Base-by-base conservation (phyloP, 2,797 vertebrate genomes). In the Anabacerthia variegaticeps region DNA sequence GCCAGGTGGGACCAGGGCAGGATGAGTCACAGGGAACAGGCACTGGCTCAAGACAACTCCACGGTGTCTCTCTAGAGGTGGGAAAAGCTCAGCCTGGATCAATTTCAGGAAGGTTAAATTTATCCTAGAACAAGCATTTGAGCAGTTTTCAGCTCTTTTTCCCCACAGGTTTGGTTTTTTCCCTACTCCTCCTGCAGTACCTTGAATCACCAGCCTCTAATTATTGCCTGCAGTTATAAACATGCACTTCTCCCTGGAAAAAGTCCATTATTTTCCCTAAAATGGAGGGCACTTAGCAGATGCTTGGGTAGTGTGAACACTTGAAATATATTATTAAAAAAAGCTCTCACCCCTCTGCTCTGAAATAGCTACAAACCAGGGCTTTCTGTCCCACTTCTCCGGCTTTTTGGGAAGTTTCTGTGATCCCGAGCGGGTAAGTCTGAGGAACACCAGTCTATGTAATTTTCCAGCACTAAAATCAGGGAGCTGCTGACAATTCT, bases 171-270 rank as follows among this genome's bases (percentile, higher is more conserved):
- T 44, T 76, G 89, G 39, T 71, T 68, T 44, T 34, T 36, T 44
- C 26, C 30, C 9, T 6, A 5, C 44, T 91, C 43, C 63, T 94
- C 76, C 91, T 77, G 61, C 68, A 77, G 65, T 49, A 63, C 87
- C 75, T 92, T 89, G 91, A 85, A 65, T 94, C 89, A 91, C 88
- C 92, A 94, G 78, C 68, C 85, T 92, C 56, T 94, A 92, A 93
- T 95, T 96, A 96, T 14, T 92, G 91, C 95, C 89, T 89, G 79
- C 89, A 77, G 93, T 69, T 83, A 91, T 4, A 91, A 94, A 74
- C 72, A 93, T 37, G 62, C 49, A 77, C 56, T 94, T 89, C 68
- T 95, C 37, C 74, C 87, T 58, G 61, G 65, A 85, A 96, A 68
- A 91, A 79, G 59, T 49, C 87, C 89, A 43, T 75, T 52, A 48